Conservation (phyloP, 2,888 invertebrate genomes). For the Baronia brevicornis region DNA sequence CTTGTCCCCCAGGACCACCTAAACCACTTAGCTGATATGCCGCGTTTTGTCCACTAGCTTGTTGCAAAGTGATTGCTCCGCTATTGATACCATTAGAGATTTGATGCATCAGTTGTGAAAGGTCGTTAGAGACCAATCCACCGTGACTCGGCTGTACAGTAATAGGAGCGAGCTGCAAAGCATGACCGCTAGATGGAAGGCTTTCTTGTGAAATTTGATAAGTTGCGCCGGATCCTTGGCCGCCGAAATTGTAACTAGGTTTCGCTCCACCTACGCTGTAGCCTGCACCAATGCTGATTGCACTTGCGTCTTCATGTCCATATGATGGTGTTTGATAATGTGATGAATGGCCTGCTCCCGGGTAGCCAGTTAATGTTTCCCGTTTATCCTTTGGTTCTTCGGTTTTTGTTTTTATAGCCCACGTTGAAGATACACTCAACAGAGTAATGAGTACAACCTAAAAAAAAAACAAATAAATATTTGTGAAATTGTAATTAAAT, state of each 20-base stretch:
- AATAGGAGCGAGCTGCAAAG: slow-evolving; percentile 53
- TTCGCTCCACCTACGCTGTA: slow-evolving; percentile 65
- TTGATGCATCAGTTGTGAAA: slow-evolving; percentile 61
- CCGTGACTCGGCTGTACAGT: slow-evolving; percentile 50
- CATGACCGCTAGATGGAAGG: slow-evolving; percentile 43
- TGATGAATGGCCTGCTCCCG: slow-evolving; percentile 29
- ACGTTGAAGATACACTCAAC: slow-evolving; percentile 50
- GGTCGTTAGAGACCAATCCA: slow-evolving; percentile 39
- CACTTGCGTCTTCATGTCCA: slow-evolving; percentile 53
- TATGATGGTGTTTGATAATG: slow-evolving; percentile 33
- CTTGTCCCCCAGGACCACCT: slow-evolving; percentile 39
- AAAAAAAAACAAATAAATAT: slow-evolving; percentile 29
- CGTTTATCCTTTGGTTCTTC: slow-evolving; percentile 62
- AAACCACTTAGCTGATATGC: slow-evolving; percentile 42
- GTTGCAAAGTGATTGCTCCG: slow-evolving; percentile 48
- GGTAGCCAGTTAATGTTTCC: slow-evolving; percentile 49
- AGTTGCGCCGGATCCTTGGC: slow-evolving; percentile 38
- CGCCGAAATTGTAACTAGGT: slow-evolving; percentile 43
- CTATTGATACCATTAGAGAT: slow-evolving; percentile 51
- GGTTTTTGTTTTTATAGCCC: slow-evolving; percentile 43
- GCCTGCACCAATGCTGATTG: slow-evolving; percentile 64
- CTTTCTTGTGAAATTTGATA: slow-evolving; percentile 43
- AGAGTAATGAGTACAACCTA: slow-evolving; percentile 58
- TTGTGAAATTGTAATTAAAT: slow-evolving; percentile 4
- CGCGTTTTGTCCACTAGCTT: slow-evolving; percentile 40